Percentiles rank a stretch among this genome's conserved stretches.
Evolutionary conservation across 2,888 invertebrate genomes (phyloP).

Genomic region (Polietes domitor): DNA sequence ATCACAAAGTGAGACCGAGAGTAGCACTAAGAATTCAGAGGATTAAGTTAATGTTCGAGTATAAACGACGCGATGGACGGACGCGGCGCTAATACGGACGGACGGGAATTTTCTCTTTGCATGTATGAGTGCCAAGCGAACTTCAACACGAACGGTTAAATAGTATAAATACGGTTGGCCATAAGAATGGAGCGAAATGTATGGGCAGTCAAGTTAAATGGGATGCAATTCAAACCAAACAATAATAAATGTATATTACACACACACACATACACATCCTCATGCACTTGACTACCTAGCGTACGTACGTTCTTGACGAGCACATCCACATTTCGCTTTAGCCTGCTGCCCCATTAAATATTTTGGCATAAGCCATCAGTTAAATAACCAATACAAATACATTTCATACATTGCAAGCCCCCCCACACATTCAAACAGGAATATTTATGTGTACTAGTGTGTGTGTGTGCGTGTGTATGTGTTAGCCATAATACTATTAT

Average conservation of each 20-base stretch:
- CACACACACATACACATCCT: neutral
- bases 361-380: conserved; percentile 50
- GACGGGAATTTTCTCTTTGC: too few species aligned
- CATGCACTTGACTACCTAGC: neutral
- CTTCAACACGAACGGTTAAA: too few species aligned
- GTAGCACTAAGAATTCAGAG: conserved; percentile 23
- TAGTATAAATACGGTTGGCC: too few species aligned
- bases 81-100: too few species aligned
- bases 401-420: neutral
- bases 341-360: conserved; percentile 42
- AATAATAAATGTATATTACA: conserved; percentile 21
- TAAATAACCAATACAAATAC: conserved; percentile 42
- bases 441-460: neutral
- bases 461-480: conserved; percentile 58
- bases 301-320: neutral
- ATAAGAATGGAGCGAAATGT: too few species aligned
- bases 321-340: neutral
- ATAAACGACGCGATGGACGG: conserved; percentile 9
- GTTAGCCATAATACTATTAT: neutral
- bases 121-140: too few species aligned
- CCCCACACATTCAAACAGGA: neutral
- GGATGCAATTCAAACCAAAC: conserved; percentile 30
- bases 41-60: conserved; percentile 31
- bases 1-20: neutral
- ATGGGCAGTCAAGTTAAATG: conserved; percentile 16